Base-by-base conservation (phyloP, 2,888 invertebrate genomes). In the Trachelus tabidus region DNA sequence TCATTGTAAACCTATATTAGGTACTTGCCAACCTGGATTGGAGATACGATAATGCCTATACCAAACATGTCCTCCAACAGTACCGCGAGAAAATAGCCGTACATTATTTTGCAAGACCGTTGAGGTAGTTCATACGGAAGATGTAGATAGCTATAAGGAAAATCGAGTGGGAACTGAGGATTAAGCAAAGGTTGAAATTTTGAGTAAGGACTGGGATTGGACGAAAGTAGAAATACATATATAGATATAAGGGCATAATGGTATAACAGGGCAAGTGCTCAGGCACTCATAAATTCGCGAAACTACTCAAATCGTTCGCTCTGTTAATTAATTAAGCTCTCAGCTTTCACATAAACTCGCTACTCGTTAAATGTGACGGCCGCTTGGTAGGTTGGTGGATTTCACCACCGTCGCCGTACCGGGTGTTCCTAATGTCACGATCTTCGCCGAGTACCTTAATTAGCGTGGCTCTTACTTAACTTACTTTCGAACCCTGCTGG, bases 241-340 rank as follows among this genome's bases (percentile, higher is more conserved):
- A 56, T 56, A 56, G 6, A 23, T 56, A 56, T 56, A 56, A 23
- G 71, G 71, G 12, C 12, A 34, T 71, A 71, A 71, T 33, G 9
- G 33, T 71, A 33, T 71, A 71, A 71, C 31, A 31, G 71, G 71
- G 69, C 31, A 31, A 69, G 33, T 11, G 33, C 71, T 23, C 73
- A 73, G 77, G 77, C 73, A 79, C 69, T 81, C 75, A 34, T 68
- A 81, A 81, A 79, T 78, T 78, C 73, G 40, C 23, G 76, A 78
- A 79, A 77, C 78, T 82, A 75, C 31, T 78, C 76, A 75, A 80
- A 80, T 83, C 81, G 79, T 69, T 77, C 77, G 77, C 76, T 71
- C 76, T 77, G 79, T 76, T 83, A 85, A 85, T 85, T 85, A 85
- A 85, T 84, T 85, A 81, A 85, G 83, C 84, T 82, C 75, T 77